phyloP scores from a whole-genome alignment of 2,888 invertebrate species.

The Callimorpha dominula region DNA sequence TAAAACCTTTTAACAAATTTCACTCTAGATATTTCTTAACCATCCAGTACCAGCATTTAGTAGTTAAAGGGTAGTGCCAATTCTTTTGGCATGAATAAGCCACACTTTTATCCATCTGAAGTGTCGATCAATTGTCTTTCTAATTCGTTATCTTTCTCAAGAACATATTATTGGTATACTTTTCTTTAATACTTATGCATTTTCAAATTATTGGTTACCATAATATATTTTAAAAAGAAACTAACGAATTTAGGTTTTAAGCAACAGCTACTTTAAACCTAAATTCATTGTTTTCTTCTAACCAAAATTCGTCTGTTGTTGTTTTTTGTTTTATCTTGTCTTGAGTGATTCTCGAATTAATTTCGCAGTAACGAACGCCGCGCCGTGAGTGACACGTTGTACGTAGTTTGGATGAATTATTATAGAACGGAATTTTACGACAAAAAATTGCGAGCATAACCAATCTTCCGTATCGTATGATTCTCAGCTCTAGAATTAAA shows the following conservation, averaged over 20 bases:
- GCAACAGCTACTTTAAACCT: too few relatives aligned
- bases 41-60: not conserved
- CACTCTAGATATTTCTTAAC: not conserved
- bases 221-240: too few relatives aligned
- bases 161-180: not conserved
- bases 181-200: not conserved
- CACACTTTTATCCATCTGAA: not conserved
- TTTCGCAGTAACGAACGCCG: not conserved
- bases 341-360: not conserved
- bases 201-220: not conserved
- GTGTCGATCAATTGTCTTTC: not conserved
- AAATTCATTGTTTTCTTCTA: too few relatives aligned
- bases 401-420: not conserved
- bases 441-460: not conserved
- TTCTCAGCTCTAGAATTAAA: constrained; percentile 13
- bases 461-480: not conserved
- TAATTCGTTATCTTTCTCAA: not conserved
- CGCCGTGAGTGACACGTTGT: not conserved
- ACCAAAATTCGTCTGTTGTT: too few relatives aligned
- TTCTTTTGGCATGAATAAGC: too few relatives aligned
- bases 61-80: too few relatives aligned
- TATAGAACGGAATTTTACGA: not conserved
- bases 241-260: too few relatives aligned
- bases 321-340: too few relatives aligned
- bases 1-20: too few relatives aligned